Evolutionary conservation across 2,888 invertebrate genomes (phyloP), one percentile per base, ranked within the genome.

Genomic region (Trachelus tabidus): DNA sequence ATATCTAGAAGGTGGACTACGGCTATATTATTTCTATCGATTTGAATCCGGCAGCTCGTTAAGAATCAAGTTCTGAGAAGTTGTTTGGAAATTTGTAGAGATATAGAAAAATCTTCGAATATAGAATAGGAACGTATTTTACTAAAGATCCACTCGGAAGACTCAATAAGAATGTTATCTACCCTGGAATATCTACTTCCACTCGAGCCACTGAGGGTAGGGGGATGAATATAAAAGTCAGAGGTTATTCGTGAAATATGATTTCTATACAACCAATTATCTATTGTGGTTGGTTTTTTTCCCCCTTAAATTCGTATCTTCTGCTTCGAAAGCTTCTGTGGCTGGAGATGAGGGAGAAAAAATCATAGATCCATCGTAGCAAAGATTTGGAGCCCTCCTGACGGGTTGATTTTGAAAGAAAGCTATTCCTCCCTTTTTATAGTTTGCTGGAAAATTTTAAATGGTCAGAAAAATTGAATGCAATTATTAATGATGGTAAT

Each of bases 241-340:
- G 71, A 31, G 71, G 6, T 71, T 56, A 56, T 9, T 74, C 37
- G 37, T 68, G 68, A 78, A 31, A 34, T 56, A 76, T n/a, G 68
- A 78, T 76, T 78, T 78, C 78, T 78, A 78, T 78, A 56, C 78
- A 68, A 78, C 73, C 76, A 40, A 78, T 78, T 76, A 75, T 73
- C 78, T 68, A 78, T 78, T 78, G 78, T 78, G 34, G 40, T 68
- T 37, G 2, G 15, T 56, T 56, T 56, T 56, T 56, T 23, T 9
- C 15, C 9, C 2, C 9, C 71, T 78, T 68, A 75, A 78, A 33
- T 78, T 73, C 75, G 56, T 73, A 76, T 73, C 56, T 78, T 33
- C 73, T n/a, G n/a, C n/a, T n/a, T n/a, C n/a, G n/a, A n/a, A n/a
- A 71, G 31, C 31, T 71, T 71, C 71, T 71, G 56, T 9, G 23